Evolutionary conservation across 2,797 vertebrate species (phyloP), one percentile per base, ranked within the genome.

Genomic region (Tiaroga cobitis): DNA sequence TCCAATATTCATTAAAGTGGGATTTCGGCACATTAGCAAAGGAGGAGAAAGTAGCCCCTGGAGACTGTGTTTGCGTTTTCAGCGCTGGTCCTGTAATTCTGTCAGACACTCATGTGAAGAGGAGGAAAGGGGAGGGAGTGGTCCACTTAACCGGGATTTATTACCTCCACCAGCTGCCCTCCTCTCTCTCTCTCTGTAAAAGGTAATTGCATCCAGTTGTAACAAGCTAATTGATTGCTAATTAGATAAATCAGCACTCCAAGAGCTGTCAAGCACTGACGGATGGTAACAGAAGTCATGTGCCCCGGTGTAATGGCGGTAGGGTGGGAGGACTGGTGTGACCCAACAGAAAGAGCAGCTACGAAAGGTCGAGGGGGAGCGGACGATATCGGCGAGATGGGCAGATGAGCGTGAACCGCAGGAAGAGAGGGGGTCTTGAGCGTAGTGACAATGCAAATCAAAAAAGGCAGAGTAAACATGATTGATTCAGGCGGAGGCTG

Each of bases 171-270:
- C 98, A 99, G 97, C 97, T 99, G 98, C 95, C 97, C 96, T 96
- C 51, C 37, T 94, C 95, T 96, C 96, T 93, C 96, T 93, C 96
- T 86, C 93, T 97, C 97, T 96, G 97, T 98, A 98, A 98, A 98
- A 96, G 96, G 96, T 98, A 97, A 99, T 99, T 99, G 98, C 97
- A 95, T 97, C 96, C 96, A 97, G 97, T 98, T 96, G 97, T 99
- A 99, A 99, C 97, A 97, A 97, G 97, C 97, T 99, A 99, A 99
- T 99, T 99, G 98, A 99, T 98, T 98, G 97, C 97, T 99, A 99
- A 99, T 99, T 98, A 98, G 97, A 97, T 98, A 97, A 97, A 98
- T 97, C 96, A 97, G 96, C 97, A 96, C 95, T 95, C 95, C 95
- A 95, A 96, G 96, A 91, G 92, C 96, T 96, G 96, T 96, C 96